Evolutionary conservation across 2,888 invertebrate genomes (phyloP), one percentile per base, ranked within the genome.

Genomic region (Dicyrtoma fusca): DNA sequence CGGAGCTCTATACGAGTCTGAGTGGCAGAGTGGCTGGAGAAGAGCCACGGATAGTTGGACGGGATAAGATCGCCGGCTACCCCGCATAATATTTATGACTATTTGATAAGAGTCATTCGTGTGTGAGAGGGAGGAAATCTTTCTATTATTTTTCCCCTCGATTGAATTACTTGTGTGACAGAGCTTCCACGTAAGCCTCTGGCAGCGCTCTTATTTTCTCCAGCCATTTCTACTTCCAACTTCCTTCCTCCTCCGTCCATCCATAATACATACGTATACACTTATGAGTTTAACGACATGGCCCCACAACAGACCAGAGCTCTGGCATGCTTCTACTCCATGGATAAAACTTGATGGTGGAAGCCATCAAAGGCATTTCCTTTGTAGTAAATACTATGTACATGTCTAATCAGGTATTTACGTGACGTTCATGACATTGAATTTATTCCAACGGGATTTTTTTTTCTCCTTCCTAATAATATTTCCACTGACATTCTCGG

Each of bases 31-130:
- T 19, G 45, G 17, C 17, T 63, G 45, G 19, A 64, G 49, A 64
- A 49, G 64, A 51, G 51, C 25, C 26, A 64, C 14, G 19, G 13
- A 25, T 14, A 25, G n/a, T 49, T 17, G 64, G 25, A 59, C 25
- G n/a, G 49, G 64, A 64, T 64, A 49, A 26, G 49, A 49, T 49
- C 49, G 64, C 49, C 25, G n/a, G n/a, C n/a, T n/a, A n/a, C 49
- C 25, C 23, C 61, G 42, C 61, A 61, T 64, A 64, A 64, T 64
- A 64, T 64, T 64, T 64, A 64, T 64, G 64, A 64, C 21, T 49
- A 64, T 64, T 64, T 64, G 47, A 64, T 64, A 49, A 47, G 25
- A 64, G 14, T 14, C 64, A 63, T 44, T 64, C 64, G 49, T 49
- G 64, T 64, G 49, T 64, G 17, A n/a, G 26, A 51, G 51, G 49